phyloP scores from a whole-genome alignment of 2,797 vertebrate species.

The Scomberomorus guttatus region DNA sequence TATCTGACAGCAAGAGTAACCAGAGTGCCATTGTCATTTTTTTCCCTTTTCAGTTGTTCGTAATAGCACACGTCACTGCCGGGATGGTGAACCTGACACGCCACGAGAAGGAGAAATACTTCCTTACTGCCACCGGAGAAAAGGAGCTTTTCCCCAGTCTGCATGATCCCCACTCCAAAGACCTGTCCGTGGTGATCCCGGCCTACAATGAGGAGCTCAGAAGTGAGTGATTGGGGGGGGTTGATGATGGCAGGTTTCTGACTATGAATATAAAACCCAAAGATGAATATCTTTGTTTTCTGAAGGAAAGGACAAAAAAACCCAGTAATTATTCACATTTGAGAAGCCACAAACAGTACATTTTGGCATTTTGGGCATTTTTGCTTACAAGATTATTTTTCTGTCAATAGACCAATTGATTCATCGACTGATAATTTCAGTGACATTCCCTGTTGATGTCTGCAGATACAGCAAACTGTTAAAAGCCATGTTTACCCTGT shows the following conservation, averaged over 20 bases:
- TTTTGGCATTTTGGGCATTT: no score
- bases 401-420: background rate
- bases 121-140: conserved; percentile 82
- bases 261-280: no score
- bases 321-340: no score
- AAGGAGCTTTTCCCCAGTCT: conserved; percentile 89
- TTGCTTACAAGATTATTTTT: no score
- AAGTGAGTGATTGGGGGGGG: conserved; percentile 85
- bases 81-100: conserved; percentile 83
- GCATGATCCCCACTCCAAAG: conserved; percentile 87
- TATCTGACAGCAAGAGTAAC: background rate
- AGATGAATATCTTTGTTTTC: no score
- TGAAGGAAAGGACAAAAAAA: no score
- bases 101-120: conserved; percentile 90
- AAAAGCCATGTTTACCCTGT: background rate
- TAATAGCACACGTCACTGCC: conserved; percentile 89
- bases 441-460: background rate
- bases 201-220: conserved; percentile 96
- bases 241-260: no score
- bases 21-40: background rate
- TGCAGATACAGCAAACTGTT: background rate
- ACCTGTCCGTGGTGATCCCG: conserved; percentile 93
- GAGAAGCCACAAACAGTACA: no score
- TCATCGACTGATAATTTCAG: no score
- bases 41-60: conserved; percentile 79